A percentile compares a stretch with the other conserved stretches of the same genome.
Conservation (phyloP, 2,113 vertebrate genomes). For the Rhagologus leucostigma region DNA sequence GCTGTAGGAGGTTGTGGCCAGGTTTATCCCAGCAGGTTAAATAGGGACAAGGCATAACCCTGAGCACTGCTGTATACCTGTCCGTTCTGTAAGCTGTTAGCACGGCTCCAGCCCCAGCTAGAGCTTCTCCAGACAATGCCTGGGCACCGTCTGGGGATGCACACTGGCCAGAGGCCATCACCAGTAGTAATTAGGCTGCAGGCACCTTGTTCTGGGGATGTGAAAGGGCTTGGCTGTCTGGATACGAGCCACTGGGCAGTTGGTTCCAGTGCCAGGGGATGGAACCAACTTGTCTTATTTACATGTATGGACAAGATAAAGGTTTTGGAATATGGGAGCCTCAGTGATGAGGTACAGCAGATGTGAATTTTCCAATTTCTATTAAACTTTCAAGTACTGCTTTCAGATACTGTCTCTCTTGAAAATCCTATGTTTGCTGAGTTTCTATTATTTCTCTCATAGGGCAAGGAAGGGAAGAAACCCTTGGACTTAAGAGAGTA, state of each 20-base stretch:
- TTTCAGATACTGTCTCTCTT: not conserved
- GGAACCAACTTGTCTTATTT: not conserved
- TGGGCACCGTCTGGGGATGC: not conserved
- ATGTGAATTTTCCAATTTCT: not conserved
- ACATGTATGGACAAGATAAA: slow-evolving; percentile 2
- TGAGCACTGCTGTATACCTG: not conserved
- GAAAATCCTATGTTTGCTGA: not conserved
- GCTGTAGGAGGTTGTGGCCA: not conserved
- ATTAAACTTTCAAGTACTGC: not conserved
- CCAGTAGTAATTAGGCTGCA: slow-evolving; percentile 6
- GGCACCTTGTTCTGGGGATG: not conserved
- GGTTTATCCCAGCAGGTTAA: not conserved
- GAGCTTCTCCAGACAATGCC: not conserved
- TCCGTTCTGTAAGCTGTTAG: not conserved
- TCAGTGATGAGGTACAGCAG: not conserved
- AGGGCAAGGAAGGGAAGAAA: not conserved
- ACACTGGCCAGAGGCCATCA: not conserved
- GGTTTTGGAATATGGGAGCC: not conserved
- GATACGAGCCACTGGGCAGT: not conserved
- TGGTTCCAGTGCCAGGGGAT: not conserved
- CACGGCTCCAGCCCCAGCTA: not conserved
- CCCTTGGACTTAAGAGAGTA: not conserved
- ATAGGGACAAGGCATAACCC: not conserved
- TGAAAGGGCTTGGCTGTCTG: slow-evolving; percentile 45
- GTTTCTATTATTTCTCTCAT: not conserved